Conservation (phyloP, 1,140 invertebrate species). For the Formica selysi region DNA sequence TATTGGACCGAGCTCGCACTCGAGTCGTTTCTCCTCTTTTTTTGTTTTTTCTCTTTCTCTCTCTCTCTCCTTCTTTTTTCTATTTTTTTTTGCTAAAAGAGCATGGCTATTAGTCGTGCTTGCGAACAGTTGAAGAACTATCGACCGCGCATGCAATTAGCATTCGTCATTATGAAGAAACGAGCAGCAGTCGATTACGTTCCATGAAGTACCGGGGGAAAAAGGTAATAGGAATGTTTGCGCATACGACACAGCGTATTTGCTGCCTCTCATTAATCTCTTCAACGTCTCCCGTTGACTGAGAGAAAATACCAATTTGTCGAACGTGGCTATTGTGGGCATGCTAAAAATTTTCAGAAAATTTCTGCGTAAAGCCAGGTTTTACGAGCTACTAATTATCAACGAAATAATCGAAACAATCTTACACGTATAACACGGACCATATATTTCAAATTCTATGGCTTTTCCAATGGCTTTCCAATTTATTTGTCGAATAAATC, state of each 20-base stretch:
- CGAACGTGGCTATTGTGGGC: background rate
- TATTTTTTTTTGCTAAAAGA: slow-evolving; percentile 30
- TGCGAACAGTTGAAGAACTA: slow-evolving; percentile 37
- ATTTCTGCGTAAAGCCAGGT: background rate
- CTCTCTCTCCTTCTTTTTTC: background rate
- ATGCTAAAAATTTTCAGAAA: background rate
- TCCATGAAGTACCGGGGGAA: slow-evolving; percentile 1
- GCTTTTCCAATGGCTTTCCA: background rate
- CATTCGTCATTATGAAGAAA: slow-evolving; percentile 53
- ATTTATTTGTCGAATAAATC: background rate
- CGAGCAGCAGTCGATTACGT: slow-evolving; percentile 29
- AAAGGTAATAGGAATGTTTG: slow-evolving; percentile 44
- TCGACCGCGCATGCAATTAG: slow-evolving; percentile 48
- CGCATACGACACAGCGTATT: background rate
- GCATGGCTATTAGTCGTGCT: slow-evolving; percentile 51
- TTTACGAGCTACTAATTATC: background rate
- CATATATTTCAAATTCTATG: too few relatives aligned
- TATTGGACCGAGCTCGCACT: background rate
- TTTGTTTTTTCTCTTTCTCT: background rate
- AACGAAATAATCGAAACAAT: background rate
- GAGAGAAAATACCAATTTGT: slow-evolving; percentile 23
- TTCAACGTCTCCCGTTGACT: background rate
- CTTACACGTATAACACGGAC: background rate
- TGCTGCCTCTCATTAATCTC: slow-evolving; percentile 18
- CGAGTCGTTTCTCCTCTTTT: background rate